Evolutionary conservation across 2,888 invertebrate species (phyloP), one percentile per base, ranked within the genome.

Genomic region (Drosophila mettleri): DNA sequence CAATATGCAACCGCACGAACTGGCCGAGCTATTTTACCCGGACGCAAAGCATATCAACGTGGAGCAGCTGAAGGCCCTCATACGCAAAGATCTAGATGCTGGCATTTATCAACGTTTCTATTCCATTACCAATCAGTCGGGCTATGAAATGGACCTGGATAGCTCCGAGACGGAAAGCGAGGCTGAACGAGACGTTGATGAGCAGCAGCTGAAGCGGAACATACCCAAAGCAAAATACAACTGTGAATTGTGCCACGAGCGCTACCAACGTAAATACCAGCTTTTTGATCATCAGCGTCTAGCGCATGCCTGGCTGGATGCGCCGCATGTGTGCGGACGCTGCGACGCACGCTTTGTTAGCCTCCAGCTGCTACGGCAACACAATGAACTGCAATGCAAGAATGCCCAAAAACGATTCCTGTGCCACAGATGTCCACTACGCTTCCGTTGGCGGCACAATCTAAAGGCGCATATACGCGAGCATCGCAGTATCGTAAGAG

Each of bases 311-410:
- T 89, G 94, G 86, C 92, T 93, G 0, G 93, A 94, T 54, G 91
- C 93, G 0, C 93, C 93, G 0, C 91, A 93, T 39, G 92, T 93
- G 24, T 94, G 94, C 73, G 91, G 92, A 20, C 90, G 93, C 9
- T 94, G 94, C 74, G 90, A 92, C 36, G 93, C 93, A 85, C 90
- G 93, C 34, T 94, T 94, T 77, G 93, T 93, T 0, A 93, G 93
- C 2, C 86, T 93, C 0, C 93, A 92, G 59, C 91, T 94, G 16
- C 92, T 94, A 6, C 90, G 93, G 2, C 93, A 93, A 4, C 94
- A 94, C 92, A 49, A 93, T 91, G 88, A 93, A 89, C 71, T 92
- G 79, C 91, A 92, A 55, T 93, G 92, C 63, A 86, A 90, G 33
- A 92, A 92, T 74, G 67, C 70, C 0, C 81, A 87, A 18, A 92